Conservation (phyloP, 2,888 invertebrate species). For the Teinopalpus imperialis region DNA sequence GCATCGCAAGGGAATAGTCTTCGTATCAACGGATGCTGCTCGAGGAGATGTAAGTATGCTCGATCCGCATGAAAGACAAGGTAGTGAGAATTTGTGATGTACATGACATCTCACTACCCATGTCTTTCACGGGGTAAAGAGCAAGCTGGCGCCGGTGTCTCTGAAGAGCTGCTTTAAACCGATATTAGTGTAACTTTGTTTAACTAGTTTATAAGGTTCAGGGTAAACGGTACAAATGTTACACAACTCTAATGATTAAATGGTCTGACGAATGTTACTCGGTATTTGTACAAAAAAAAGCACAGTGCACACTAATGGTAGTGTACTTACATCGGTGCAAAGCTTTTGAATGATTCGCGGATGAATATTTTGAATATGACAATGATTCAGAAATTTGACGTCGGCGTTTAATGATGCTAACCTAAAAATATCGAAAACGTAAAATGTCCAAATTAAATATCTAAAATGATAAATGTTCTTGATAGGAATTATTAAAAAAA, state of each 20-base stretch:
- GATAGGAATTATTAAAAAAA: neutral
- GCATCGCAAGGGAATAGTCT: constrained; percentile 3
- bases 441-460: too few relatives aligned
- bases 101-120: constrained; percentile 97
- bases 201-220: constrained; percentile 9
- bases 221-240: neutral
- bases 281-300: too few relatives aligned
- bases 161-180: constrained; percentile 19
- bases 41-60: constrained; percentile 58
- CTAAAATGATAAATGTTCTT: neutral
- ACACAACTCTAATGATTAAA: too few relatives aligned
- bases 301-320: too few relatives aligned
- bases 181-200: constrained; percentile 27
- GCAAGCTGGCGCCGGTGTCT: constrained; percentile 38
- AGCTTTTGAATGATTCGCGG: too few relatives aligned
- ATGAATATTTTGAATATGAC: too few relatives aligned
- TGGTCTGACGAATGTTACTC: too few relatives aligned
- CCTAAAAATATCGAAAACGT: too few relatives aligned
- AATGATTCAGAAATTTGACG: too few relatives aligned
- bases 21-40: constrained; percentile 27
- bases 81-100: constrained; percentile 91
- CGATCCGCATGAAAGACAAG: constrained; percentile 97
- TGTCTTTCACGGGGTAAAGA: constrained; percentile 94
- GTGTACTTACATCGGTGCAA: too few relatives aligned
- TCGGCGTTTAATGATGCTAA: too few relatives aligned